Percentiles rank a stretch among this genome's conserved stretches.
Conservation (phyloP, 2,888 invertebrate species). For the Conistra vaccinii region DNA sequence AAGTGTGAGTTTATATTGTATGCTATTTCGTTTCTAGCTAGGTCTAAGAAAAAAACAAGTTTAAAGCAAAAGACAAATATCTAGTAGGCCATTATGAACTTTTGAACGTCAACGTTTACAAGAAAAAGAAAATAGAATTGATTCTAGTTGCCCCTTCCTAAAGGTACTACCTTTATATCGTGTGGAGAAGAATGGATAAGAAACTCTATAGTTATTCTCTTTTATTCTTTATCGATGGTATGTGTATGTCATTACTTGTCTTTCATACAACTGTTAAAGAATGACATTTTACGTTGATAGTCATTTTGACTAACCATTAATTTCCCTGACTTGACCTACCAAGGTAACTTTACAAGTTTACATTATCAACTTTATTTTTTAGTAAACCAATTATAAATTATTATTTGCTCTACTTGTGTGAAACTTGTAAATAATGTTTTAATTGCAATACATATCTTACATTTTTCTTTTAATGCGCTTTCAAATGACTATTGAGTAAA, state of each 20-base stretch:
- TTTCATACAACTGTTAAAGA: background rate
- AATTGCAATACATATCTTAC: background rate
- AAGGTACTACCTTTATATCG: too few species aligned
- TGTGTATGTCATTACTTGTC: background rate
- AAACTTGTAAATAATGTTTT: background rate
- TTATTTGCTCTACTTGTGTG: background rate
- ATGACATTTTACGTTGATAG: background rate
- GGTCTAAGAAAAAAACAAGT: too few species aligned
- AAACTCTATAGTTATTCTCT: too few species aligned
- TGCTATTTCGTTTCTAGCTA: too few species aligned
- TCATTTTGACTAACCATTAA: background rate
- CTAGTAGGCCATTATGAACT: too few species aligned
- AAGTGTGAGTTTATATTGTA: too few species aligned
- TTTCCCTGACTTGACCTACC: background rate
- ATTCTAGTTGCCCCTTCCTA: too few species aligned
- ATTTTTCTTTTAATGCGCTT: background rate
- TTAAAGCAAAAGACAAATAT: too few species aligned
- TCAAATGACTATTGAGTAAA: background rate
- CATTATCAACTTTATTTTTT: background rate
- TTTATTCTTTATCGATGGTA: background rate
- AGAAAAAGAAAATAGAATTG: too few species aligned
- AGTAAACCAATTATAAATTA: background rate
- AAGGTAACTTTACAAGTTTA: background rate
- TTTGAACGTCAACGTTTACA: too few species aligned
- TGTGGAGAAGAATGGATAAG: too few species aligned